Evolutionary conservation across 2,888 invertebrate species (phyloP), one percentile per base, ranked within the genome.

Genomic region (Synanthedon formicaeformis): DNA sequence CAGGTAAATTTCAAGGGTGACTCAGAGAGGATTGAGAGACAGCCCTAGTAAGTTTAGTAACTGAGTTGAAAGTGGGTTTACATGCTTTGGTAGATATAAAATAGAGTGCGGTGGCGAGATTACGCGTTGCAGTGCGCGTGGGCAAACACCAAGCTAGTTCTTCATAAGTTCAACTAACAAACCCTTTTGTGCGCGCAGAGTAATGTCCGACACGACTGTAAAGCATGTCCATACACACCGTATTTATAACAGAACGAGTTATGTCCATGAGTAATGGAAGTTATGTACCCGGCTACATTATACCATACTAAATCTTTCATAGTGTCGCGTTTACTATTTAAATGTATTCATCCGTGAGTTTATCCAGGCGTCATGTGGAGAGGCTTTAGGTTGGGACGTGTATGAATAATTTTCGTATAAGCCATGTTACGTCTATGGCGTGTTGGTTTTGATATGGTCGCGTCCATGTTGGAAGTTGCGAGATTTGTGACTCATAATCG

Each of bases 281-380:
- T 82, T 82, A 82, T 80, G 79, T 82, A 75, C 71, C 23, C 34
- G 48, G 34, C 4, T 50, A 77, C 81, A 84, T 84, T 83, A 83
- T 79, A 74, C 76, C 70, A 68, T 72, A 76, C 71, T 86, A 87
- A 84, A 87, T 85, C 82, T 78, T 73, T 72, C 61, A 66, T 71
- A 76, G 78, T 81, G 81, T 80, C 81, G 77, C 81, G 72, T 82
- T 87, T 81, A 81, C 85, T 87, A 86, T 85, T 87, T 85, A 86
- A 86, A 87, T 86, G 83, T 87, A 86, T 85, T 87, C 86, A 84
- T 86, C 81, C 77, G 70, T 64, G 70, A 80, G 78, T 75, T 81
- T 81, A 81, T 78, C 79, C 82, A 73, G 76, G 76, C 84, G 81
- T 83, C 85, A 84, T 80, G 81, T 75, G 61, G 84, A 66, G 83